These are phyloP conservation scores for Junonia oenone DNA, from an alignment of 2,888 invertebrate genomes.

Conservation along the genomic window DNA sequence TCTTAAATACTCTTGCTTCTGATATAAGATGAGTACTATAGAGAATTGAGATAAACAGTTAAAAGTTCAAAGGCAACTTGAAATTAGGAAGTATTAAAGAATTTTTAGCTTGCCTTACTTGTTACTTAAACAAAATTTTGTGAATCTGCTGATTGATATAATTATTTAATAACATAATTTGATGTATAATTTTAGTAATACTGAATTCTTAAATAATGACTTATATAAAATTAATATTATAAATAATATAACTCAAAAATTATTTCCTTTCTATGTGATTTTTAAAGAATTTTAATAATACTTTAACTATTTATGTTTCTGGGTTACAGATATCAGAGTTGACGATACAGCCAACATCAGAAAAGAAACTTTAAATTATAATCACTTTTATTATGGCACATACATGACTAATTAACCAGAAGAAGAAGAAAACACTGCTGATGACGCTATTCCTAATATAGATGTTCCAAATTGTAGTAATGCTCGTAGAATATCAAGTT, in stretches of 20 bases:
- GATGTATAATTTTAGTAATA: no score
- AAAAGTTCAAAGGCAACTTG: no score
- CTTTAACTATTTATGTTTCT: background rate
- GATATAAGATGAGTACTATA: no score
- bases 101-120: no score
- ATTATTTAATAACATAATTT: no score
- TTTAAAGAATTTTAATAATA: background rate
- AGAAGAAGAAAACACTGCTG: conserved; percentile 33
- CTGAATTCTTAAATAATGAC: no score
- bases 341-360: conserved; percentile 5
- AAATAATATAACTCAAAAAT: no score
- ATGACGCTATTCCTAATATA: conserved; percentile 53
- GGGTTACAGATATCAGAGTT: conserved; percentile 5
- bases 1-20: background rate
- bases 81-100: no score
- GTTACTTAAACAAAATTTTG: no score
- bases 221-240: no score
- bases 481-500: conserved; percentile 58
- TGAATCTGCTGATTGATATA: no score
- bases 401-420: conserved; percentile 19
- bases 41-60: no score
- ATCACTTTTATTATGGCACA: conserved; percentile 27
- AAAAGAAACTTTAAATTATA: conserved; percentile 1
- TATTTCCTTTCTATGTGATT: background rate
- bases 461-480: conserved; percentile 55